These are phyloP conservation scores for Cheilosia scutellata DNA, from an alignment of 2,888 invertebrate genomes.

Conservation along the genomic window DNA sequence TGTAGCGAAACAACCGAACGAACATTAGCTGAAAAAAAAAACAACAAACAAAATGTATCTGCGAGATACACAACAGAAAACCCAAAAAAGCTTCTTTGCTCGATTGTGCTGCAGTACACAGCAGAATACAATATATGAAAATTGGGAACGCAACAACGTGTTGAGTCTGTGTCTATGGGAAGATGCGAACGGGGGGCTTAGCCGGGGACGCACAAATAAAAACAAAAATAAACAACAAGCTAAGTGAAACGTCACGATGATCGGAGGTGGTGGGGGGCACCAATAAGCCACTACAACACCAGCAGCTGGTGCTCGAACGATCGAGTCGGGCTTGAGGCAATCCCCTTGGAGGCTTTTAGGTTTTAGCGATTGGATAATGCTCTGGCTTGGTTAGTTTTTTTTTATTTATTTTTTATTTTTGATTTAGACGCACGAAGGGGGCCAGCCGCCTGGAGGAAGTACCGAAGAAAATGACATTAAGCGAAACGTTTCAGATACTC, in stretches of 20 bases:
- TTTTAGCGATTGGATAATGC: slow-evolving; percentile 66
- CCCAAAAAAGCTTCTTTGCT: slow-evolving; percentile 64
- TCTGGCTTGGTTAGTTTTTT: slow-evolving; percentile 36
- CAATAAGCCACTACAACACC: slow-evolving; percentile 41
- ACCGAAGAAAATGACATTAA: slow-evolving; percentile 61
- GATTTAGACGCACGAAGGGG: slow-evolving; percentile 22
- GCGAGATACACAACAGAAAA: slow-evolving; percentile 57
- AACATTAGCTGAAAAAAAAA: slow-evolving; percentile 41
- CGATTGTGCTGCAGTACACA: slow-evolving; percentile 12
- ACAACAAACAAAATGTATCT: slow-evolving; percentile 46
- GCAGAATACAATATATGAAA: not conserved
- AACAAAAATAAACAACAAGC: slow-evolving; percentile 45
- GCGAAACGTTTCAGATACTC: slow-evolving; percentile 35
- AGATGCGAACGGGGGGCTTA: slow-evolving; percentile 13
- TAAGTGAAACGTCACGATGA: slow-evolving; percentile 71
- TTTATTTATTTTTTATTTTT: not conserved
- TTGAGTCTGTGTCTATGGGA: slow-evolving; percentile 14
- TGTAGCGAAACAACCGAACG: slow-evolving; percentile 47
- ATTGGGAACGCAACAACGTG: slow-evolving; percentile 42
- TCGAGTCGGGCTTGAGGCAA: slow-evolving; percentile 59
- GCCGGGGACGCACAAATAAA: slow-evolving; percentile 44
- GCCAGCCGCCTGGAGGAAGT: slow-evolving; percentile 23
- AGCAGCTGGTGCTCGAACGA: slow-evolving; percentile 54
- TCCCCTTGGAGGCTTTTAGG: slow-evolving; percentile 52
- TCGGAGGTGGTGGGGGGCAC: slow-evolving; percentile 46